A percentile compares a stretch with the other conserved stretches of the same genome.
These are phyloP conservation scores for Pachyseris speciosa DNA, from an alignment of 64 coral and sea anemone genomes.

Conservation along the genomic window DNA sequence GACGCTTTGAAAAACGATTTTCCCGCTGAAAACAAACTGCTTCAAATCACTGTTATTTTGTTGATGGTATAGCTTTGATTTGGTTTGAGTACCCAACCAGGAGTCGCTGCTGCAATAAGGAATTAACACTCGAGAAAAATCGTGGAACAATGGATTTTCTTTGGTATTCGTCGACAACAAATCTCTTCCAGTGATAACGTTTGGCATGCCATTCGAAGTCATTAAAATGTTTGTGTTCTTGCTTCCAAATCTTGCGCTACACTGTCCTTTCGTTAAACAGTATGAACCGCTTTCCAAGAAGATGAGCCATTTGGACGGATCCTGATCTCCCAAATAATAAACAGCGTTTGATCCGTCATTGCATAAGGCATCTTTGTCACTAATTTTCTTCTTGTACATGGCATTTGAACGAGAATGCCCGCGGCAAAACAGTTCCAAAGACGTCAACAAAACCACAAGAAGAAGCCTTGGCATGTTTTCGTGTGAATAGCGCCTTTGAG, in stretches of 20 bases:
- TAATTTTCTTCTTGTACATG: background rate
- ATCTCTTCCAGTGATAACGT: background rate
- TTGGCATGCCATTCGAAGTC: slow-evolving; percentile 7
- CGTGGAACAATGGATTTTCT: background rate
- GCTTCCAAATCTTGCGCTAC: slow-evolving; percentile 11
- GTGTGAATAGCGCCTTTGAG: background rate
- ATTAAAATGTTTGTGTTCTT: slow-evolving; percentile 13
- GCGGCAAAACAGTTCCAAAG: background rate
- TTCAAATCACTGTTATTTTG: background rate
- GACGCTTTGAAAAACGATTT: slow-evolving; percentile 45
- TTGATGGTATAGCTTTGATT: background rate
- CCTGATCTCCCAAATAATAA: background rate
- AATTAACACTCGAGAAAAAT: background rate
- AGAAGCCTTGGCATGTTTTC: background rate
- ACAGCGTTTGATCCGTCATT: background rate
- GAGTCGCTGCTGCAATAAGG: slow-evolving; percentile 33
- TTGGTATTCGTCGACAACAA: background rate
- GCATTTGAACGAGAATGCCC: background rate
- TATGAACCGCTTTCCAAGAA: slow-evolving; percentile 33
- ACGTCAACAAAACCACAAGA: background rate
- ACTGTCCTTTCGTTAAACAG: slow-evolving; percentile 21
- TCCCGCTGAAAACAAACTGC: slow-evolving; percentile 16
- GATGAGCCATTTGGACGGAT: slow-evolving; percentile 6
- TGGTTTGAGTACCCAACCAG: background rate
- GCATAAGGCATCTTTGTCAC: background rate